These are phyloP conservation scores for Geotrupes spiniger DNA, from an alignment of 2,888 invertebrate genomes.

Conservation along the genomic window DNA sequence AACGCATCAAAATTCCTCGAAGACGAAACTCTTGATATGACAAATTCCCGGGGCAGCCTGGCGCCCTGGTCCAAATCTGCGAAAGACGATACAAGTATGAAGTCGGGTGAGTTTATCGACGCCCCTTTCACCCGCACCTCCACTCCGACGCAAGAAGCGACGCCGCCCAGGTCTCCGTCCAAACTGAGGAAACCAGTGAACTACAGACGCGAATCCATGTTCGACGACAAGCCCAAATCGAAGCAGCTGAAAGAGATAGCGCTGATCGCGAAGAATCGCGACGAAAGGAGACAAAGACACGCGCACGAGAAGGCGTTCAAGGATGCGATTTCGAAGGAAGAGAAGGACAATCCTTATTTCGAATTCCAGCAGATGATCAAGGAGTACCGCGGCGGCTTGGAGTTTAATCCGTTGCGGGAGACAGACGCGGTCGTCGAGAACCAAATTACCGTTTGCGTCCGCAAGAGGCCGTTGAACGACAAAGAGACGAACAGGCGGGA, in stretches of 20 bases:
- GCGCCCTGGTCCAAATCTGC: conserved; percentile 20
- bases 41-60: conserved; percentile 23
- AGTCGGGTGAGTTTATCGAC: conserved; percentile 8
- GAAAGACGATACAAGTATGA: conserved; percentile 14
- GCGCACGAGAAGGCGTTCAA: conserved; percentile 86
- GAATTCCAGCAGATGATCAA: conserved; percentile 93
- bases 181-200: conserved; percentile 23
- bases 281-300: conserved; percentile 85
- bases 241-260: conserved; percentile 79
- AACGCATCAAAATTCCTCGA: conserved; percentile 22
- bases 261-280: conserved; percentile 89
- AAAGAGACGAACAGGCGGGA: conserved; percentile 84
- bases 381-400: conserved; percentile 79
- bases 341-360: conserved; percentile 95
- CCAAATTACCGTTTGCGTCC: conserved; percentile 97
- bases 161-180: conserved; percentile 20
- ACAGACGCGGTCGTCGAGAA: conserved; percentile 84
- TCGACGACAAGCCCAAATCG: conserved; percentile 43
- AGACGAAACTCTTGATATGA: conserved; percentile 16
- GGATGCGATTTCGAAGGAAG: conserved; percentile 83
- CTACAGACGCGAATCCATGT: conserved; percentile 33
- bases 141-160: background rate
- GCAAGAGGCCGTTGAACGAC: conserved; percentile 94
- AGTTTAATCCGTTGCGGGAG: conserved; percentile 82
- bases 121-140: background rate